Conservation (phyloP, 2,797 vertebrate genomes). For the Scolopax rusticola region DNA sequence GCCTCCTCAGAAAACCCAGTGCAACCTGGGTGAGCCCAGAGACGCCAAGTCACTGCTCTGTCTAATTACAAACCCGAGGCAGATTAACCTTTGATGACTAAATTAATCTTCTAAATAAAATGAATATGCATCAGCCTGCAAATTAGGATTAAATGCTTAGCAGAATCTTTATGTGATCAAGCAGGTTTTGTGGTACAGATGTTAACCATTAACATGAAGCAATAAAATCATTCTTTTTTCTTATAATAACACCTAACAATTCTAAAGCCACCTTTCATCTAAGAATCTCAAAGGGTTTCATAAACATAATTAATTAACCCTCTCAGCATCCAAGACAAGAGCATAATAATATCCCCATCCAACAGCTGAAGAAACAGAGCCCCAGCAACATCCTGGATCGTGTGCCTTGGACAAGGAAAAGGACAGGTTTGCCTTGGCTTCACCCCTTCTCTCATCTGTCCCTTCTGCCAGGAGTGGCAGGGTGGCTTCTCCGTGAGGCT, state of each 20-base stretch:
- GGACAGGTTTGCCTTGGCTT: not conserved
- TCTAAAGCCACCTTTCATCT: slow-evolving; percentile 64
- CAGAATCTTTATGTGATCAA: slow-evolving; percentile 74
- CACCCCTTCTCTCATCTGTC: not conserved
- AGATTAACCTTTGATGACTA: slow-evolving; percentile 78
- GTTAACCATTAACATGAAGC: slow-evolving; percentile 71
- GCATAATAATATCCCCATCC: not conserved
- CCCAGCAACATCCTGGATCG: not conserved
- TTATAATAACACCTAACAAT: slow-evolving; percentile 71
- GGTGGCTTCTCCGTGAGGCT: not conserved
- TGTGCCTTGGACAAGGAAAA: not conserved
- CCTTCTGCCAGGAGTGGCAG: not conserved
- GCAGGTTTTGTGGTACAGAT: slow-evolving; percentile 72
- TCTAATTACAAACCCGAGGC: slow-evolving; percentile 73
- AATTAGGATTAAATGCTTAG: slow-evolving; percentile 75
- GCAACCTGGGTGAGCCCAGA: slow-evolving; percentile 59
- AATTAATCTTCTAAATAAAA: slow-evolving; percentile 77
- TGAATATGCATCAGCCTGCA: slow-evolving; percentile 76
- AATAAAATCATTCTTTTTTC: slow-evolving; percentile 70
- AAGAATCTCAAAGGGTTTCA: slow-evolving; percentile 59
- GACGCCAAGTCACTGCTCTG: slow-evolving; percentile 62
- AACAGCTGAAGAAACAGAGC: slow-evolving; percentile 43
- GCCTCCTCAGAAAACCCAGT: slow-evolving; percentile 1
- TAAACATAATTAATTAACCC: slow-evolving; percentile 65
- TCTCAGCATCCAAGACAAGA: not conserved